These are phyloP conservation scores for Polyploca ridens DNA, from an alignment of 2,888 invertebrate genomes.

Conservation along the genomic window DNA sequence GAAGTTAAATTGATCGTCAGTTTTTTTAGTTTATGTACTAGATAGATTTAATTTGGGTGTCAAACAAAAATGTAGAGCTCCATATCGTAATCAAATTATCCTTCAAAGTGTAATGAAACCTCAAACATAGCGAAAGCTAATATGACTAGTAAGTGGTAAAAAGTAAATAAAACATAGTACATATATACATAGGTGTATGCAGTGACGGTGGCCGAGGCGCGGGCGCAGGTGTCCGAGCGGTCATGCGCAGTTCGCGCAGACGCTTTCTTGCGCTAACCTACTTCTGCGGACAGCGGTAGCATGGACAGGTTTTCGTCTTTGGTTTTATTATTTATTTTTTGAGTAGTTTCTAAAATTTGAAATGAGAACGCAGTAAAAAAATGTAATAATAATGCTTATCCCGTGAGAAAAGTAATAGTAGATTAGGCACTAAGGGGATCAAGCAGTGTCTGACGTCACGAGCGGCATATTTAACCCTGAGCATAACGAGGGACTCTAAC, in stretches of 20 bases:
- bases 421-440: too few species aligned
- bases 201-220: background rate
- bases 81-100: background rate
- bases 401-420: too few species aligned
- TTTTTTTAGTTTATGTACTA: too few species aligned
- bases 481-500: too few species aligned
- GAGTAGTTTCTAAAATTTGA: background rate
- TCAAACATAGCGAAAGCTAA: conserved; percentile 8
- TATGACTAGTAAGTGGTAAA: background rate
- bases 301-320: conserved; percentile 41
- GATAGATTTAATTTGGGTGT: background rate
- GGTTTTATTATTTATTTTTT: conserved; percentile 18
- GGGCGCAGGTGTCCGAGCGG: conserved; percentile 41
- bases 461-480: too few species aligned
- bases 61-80: background rate
- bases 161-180: conserved; percentile 1
- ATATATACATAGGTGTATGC: conserved; percentile 1
- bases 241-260: conserved; percentile 42
- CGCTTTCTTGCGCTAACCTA: conserved; percentile 79
- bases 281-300: conserved; percentile 50
- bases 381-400: background rate
- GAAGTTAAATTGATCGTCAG: too few species aligned
- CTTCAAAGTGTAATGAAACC: background rate
- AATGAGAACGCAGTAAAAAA: background rate
- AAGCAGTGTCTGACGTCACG: background rate